Evolutionary conservation across 2,797 vertebrate species (phyloP).

Genomic region (Gambelia wislizenii): DNA sequence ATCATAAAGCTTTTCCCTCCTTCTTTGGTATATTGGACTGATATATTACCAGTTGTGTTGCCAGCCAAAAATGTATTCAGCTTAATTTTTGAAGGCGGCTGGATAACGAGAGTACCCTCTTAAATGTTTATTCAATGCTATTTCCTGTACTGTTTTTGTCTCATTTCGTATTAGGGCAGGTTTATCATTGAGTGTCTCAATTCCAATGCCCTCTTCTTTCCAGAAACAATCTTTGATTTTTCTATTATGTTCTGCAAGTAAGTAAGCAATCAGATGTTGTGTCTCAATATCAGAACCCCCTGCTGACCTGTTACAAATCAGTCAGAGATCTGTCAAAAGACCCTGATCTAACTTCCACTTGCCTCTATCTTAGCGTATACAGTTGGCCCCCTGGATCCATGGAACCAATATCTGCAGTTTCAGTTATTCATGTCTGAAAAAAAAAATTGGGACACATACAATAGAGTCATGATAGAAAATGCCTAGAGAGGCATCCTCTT

Average conservation of each 20-base stretch:
- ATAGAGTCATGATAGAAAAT: no score
- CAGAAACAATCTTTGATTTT: background rate
- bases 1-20: background rate
- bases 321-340: background rate
- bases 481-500: no score
- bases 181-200: background rate
- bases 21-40: background rate
- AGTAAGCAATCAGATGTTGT: background rate
- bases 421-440: no score
- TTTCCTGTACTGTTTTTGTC: background rate
- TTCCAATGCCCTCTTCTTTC: background rate
- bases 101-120: background rate
- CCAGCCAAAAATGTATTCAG: background rate
- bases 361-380: background rate
- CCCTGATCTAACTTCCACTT: background rate
- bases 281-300: background rate
- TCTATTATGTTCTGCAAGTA: background rate
- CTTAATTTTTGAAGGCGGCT: rapidly evolving
- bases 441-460: no score
- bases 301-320: background rate
- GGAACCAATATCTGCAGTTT: no score
- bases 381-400: no score
- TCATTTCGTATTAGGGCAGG: background rate
- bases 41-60: background rate
- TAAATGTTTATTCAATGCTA: background rate